Conservation (phyloP, 2,113 vertebrate genomes). For the Pterophyllum scalare region DNA sequence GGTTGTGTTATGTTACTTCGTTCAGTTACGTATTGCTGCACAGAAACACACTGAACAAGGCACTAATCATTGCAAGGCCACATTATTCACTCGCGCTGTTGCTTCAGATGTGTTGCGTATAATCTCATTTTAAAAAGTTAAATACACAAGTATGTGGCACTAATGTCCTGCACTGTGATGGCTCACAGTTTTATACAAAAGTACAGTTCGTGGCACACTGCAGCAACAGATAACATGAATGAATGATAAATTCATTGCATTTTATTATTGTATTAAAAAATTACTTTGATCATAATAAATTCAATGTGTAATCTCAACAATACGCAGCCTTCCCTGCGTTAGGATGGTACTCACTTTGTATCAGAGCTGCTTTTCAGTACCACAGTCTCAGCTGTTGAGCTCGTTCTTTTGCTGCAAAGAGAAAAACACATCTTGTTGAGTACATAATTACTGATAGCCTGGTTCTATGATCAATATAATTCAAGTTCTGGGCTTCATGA, state of each 20-base stretch:
- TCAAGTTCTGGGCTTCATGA: background rate
- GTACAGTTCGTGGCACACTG: background rate
- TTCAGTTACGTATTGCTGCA: no score
- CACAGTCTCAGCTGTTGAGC: slow-evolving; percentile 45
- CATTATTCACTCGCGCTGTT: slow-evolving; percentile 7
- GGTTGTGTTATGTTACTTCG: no score
- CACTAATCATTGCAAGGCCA: background rate
- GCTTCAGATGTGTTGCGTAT: background rate
- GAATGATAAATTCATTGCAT: background rate
- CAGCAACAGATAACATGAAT: background rate
- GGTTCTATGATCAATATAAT: background rate
- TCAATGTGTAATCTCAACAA: background rate
- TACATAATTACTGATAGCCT: background rate
- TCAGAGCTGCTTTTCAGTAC: slow-evolving; percentile 26
- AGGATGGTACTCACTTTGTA: slow-evolving; percentile 34
- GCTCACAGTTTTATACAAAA: background rate
- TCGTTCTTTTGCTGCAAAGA: slow-evolving; percentile 38
- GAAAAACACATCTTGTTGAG: background rate
- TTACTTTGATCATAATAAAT: background rate
- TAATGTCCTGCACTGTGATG: background rate
- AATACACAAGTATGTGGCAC: background rate
- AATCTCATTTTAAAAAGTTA: background rate
- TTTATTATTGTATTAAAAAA: background rate
- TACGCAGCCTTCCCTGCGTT: background rate
- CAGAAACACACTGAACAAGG: background rate